Conservation (phyloP, 2,797 vertebrate species). For the Onychomys torridus region DNA sequence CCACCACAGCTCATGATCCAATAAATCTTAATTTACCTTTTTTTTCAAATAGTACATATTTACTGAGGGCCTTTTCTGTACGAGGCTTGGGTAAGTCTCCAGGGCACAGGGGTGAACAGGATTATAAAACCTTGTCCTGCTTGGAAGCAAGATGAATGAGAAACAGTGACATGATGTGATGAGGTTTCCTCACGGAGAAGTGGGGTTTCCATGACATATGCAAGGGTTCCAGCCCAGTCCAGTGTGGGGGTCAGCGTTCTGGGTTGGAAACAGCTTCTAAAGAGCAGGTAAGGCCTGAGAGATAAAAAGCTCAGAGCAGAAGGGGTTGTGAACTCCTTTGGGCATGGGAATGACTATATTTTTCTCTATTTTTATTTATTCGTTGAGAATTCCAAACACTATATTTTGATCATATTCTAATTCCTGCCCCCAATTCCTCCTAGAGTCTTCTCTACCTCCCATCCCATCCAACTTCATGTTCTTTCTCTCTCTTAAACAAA, state of each 20-base stretch:
- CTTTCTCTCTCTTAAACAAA: not conserved
- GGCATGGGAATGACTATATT: too few relatives aligned
- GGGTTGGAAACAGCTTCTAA: not conserved
- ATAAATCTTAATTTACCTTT: not conserved
- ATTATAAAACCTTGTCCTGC: not conserved
- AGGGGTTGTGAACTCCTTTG: not conserved
- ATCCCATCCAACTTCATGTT: not conserved
- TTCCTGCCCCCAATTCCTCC: not conserved
- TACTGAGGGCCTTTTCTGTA: too few relatives aligned
- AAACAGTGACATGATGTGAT: not conserved
- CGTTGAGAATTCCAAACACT: not conserved
- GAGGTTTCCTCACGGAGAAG: not conserved
- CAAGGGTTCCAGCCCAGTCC: not conserved
- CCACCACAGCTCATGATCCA: too few relatives aligned
- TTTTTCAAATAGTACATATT: not conserved
- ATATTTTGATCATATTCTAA: not conserved
- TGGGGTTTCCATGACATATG: not conserved
- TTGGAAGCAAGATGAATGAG: not conserved
- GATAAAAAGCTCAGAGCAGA: not conserved
- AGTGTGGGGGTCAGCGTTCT: too few relatives aligned
- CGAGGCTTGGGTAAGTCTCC: not conserved
- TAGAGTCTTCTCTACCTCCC: not conserved
- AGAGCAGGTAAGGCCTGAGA: not conserved
- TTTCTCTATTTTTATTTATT: not conserved
- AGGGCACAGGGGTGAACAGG: not conserved